phyloP scores from a whole-genome alignment of 1,140 invertebrate genomes.

The Drosophila setifemur region DNA sequence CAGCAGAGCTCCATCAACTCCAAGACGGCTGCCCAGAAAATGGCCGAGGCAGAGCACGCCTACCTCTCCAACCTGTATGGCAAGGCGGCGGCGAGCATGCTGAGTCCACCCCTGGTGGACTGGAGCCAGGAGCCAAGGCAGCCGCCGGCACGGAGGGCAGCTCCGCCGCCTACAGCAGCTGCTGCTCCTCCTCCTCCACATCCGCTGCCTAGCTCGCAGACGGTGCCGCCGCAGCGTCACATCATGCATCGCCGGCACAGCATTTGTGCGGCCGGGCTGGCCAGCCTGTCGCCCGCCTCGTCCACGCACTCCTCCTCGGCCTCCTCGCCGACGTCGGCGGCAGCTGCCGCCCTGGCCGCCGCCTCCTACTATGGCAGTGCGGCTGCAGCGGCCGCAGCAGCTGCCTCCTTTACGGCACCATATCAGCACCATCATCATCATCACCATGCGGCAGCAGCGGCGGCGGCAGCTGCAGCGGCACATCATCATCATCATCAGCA shows the following conservation, averaged over 20 bases:
- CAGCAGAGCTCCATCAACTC: neutral
- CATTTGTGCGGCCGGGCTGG: conserved; percentile 55
- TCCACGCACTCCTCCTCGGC: conserved; percentile 52
- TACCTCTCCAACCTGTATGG: conserved; percentile 67
- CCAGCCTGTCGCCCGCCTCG: conserved; percentile 59
- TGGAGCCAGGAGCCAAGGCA: conserved; percentile 19
- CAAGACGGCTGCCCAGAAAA: conserved; percentile 58
- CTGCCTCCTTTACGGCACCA: conserved; percentile 35
- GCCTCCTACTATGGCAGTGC: conserved; percentile 53
- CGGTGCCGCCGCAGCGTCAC: conserved; percentile 35
- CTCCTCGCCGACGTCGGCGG: conserved; percentile 33
- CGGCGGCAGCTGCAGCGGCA: conserved; percentile 28
- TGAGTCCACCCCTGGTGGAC: conserved; percentile 64
- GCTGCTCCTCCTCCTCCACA: conserved; percentile 19
- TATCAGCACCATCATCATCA: conserved; percentile 41
- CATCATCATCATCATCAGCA: conserved; percentile 48
- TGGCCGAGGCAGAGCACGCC: conserved; percentile 70
- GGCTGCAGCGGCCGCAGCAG: conserved; percentile 46
- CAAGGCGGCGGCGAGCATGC: conserved; percentile 74
- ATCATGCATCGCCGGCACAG: conserved; percentile 65
- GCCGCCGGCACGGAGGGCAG: conserved; percentile 6
- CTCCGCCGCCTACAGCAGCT: conserved; percentile 17
- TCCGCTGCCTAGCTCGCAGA: conserved; percentile 10
- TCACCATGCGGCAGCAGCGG: conserved; percentile 49
- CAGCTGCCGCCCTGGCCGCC: conserved; percentile 59